These are phyloP conservation scores for Cantharis lateralis DNA, from an alignment of 2,888 invertebrate genomes.

Conservation along the genomic window DNA sequence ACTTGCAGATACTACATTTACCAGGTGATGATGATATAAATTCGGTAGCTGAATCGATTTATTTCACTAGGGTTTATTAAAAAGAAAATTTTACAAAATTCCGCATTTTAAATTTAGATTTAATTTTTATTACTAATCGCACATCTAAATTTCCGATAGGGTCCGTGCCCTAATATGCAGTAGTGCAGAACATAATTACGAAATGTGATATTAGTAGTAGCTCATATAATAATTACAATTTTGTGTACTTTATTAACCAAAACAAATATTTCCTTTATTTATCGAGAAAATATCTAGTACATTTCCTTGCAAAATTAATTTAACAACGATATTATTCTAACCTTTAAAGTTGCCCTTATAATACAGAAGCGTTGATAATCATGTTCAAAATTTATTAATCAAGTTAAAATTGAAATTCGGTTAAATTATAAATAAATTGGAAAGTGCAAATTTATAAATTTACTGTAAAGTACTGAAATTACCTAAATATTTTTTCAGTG, in stretches of 20 bases:
- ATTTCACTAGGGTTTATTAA: slow-evolving; percentile 5
- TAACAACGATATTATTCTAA: background rate
- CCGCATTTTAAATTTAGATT: background rate
- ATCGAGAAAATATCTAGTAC: background rate
- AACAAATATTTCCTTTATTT: background rate
- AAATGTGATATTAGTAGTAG: background rate
- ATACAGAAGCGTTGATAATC: background rate
- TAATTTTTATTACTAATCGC: background rate
- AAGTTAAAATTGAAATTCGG: background rate
- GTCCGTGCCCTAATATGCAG: background rate
- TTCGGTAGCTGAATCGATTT: slow-evolving; percentile 38
- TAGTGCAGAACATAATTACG: background rate
- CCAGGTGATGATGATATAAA: slow-evolving; percentile 45
- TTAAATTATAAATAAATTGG: background rate
- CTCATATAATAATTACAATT: background rate
- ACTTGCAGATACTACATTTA: slow-evolving; percentile 53
- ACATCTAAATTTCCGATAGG: background rate
- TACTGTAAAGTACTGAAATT: background rate
- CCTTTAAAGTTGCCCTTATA: background rate
- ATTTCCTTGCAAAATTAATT: background rate
- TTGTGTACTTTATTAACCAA: background rate
- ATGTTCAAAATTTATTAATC: background rate
- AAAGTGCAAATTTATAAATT: background rate
- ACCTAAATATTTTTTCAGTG: slow-evolving; percentile 44
- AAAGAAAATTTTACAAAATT: background rate